phyloP scores from a whole-genome alignment of 2,888 invertebrate genomes.

The Dryobota labecula region DNA sequence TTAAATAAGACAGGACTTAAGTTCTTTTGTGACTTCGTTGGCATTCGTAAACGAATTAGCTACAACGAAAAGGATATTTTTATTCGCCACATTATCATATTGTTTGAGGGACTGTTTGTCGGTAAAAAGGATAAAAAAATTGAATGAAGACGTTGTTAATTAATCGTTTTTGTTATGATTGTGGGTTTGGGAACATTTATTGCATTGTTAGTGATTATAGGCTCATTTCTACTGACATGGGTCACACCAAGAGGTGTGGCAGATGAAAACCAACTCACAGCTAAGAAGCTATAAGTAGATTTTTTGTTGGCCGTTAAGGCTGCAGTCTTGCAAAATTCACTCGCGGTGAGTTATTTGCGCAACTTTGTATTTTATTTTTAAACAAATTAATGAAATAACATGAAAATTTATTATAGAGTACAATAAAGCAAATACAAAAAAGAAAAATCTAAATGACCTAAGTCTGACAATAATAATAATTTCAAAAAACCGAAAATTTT shows the following conservation, averaged over 20 bases:
- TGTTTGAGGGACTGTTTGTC: slow-evolving; percentile 63
- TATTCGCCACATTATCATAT: slow-evolving; percentile 75
- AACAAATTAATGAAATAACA: too few relatives aligned
- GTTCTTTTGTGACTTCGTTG: slow-evolving; percentile 85
- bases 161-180: background rate
- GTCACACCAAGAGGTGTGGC: background rate
- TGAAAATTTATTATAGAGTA: too few relatives aligned
- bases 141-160: slow-evolving; percentile 2
- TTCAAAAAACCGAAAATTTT: too few relatives aligned
- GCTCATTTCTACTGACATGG: background rate
- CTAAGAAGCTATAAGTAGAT: background rate
- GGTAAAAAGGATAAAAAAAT: slow-evolving; percentile 25
- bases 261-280: background rate
- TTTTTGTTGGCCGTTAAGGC: background rate
- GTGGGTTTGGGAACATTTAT: background rate
- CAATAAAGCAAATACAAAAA: too few relatives aligned
- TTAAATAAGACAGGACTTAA: slow-evolving; percentile 88
- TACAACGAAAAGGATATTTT: slow-evolving; percentile 77
- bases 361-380: too few relatives aligned
- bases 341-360: too few relatives aligned
- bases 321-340: too few relatives aligned
- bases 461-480: too few relatives aligned
- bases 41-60: slow-evolving; percentile 87
- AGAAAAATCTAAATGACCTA: too few relatives aligned
- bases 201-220: background rate